These are phyloP conservation scores for Hemistola chrysoprasaria DNA, from an alignment of 2,888 invertebrate genomes.

Conservation along the genomic window DNA sequence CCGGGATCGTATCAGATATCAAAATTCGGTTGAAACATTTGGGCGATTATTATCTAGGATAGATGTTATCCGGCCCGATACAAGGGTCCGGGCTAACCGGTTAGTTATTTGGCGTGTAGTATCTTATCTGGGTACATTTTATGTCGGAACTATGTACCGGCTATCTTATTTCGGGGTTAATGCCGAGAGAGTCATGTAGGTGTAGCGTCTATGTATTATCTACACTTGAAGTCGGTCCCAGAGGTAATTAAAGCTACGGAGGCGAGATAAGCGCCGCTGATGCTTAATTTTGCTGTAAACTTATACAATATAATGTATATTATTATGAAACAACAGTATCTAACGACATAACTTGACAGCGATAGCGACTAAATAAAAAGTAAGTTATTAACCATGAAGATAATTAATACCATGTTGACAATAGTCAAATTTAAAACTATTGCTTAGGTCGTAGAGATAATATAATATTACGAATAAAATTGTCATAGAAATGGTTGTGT, in stretches of 20 bases:
- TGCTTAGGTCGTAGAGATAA: no score
- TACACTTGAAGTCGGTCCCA: slow-evolving; percentile 13
- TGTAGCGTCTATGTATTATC: slow-evolving; percentile 16
- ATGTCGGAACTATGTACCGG: slow-evolving; percentile 13
- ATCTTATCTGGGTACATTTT: slow-evolving; percentile 11
- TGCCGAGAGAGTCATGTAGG: slow-evolving; percentile 9
- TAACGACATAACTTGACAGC: no score
- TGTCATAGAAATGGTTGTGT: no score
- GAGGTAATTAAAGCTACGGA: slow-evolving; percentile 17
- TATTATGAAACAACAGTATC: not conserved
- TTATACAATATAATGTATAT: slow-evolving; percentile 3
- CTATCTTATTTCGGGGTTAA: slow-evolving; percentile 13
- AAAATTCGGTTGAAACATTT: slow-evolving; percentile 20
- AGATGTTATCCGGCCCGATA: slow-evolving; percentile 27
- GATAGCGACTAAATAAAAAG: no score
- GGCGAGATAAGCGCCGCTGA: slow-evolving; percentile 18
- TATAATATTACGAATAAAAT: no score
- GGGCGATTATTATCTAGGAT: slow-evolving; percentile 23
- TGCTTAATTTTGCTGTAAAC: slow-evolving; percentile 10
- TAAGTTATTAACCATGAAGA: no score
- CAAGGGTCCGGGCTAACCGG: slow-evolving; percentile 25
- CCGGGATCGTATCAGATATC: slow-evolving; percentile 11
- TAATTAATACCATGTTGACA: no score
- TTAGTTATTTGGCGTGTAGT: slow-evolving; percentile 27
- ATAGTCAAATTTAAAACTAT: no score